These are phyloP conservation scores for Rhynchopsitta pachyrhyncha DNA, from an alignment of 2,113 vertebrate species.

Conservation along the genomic window DNA sequence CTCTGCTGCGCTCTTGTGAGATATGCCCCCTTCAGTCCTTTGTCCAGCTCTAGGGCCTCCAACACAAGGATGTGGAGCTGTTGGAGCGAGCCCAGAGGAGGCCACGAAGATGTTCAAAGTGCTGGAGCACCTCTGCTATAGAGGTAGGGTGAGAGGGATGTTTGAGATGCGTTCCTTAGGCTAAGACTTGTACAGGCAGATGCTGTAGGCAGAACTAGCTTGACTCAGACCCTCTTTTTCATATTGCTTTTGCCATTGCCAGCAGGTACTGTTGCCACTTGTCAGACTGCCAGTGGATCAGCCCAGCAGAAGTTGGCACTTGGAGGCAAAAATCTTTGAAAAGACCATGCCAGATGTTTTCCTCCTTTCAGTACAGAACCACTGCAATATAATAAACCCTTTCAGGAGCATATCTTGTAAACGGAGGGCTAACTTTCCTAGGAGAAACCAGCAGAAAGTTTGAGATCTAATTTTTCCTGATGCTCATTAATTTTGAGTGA, in stretches of 20 bases:
- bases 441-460: neutral
- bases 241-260: accelerated
- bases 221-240: neutral
- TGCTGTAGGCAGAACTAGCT: neutral
- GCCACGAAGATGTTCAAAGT: neutral
- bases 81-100: neutral
- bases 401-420: neutral
- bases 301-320: neutral
- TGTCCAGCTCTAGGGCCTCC: neutral
- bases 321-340: neutral
- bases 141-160: neutral
- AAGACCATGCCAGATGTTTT: neutral
- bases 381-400: neutral
- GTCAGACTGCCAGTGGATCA: neutral
- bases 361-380: neutral
- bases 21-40: neutral
- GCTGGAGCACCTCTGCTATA: neutral
- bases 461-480: neutral
- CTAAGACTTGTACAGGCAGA: no score
- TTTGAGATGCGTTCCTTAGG: neutral
- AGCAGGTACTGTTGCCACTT: neutral
- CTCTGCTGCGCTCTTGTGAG: neutral
- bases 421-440: neutral
- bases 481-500: neutral
- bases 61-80: neutral